A percentile compares a stretch with the other conserved stretches of the same genome.
phyloP scores from a whole-genome alignment of 2,797 vertebrate genomes.

The Gymnoscopelus braueri region DNA sequence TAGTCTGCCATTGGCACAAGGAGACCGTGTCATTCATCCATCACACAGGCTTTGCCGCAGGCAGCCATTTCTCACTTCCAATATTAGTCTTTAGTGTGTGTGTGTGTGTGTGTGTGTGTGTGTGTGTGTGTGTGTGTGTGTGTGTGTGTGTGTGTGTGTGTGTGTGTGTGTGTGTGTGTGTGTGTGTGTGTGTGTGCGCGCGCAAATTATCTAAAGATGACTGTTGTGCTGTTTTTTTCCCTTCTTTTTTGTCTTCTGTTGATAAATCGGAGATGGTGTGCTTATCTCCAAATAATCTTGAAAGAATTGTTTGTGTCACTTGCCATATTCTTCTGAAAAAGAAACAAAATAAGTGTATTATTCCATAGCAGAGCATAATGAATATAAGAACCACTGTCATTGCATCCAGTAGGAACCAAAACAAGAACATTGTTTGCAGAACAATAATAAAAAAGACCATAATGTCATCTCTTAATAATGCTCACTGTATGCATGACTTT shows the following conservation, averaged over 20 bases:
- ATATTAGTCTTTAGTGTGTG: constrained; percentile 46
- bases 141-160: constrained; percentile 3
- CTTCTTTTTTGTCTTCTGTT: not conserved
- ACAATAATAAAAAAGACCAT: not conserved
- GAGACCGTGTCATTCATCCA: constrained; percentile 72
- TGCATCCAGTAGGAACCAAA: not conserved
- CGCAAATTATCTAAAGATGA: not conserved
- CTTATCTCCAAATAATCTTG: not conserved
- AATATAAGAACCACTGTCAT: not conserved
- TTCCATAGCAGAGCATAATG: not conserved
- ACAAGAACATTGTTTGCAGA: not conserved
- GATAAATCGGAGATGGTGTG: not conserved
- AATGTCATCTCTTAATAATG: constrained; percentile 15
- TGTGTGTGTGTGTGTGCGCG: constrained; percentile 2
- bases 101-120: not conserved
- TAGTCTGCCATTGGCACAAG: constrained; percentile 64
- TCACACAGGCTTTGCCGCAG: constrained; percentile 51
- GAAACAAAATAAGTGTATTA: not conserved
- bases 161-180: constrained; percentile 2
- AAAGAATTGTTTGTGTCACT: no score
- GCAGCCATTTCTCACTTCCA: constrained; percentile 50
- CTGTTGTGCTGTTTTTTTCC: no score
- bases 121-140: not conserved
- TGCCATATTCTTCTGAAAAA: not conserved
- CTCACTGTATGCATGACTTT: not conserved